A percentile compares a stretch with the other conserved stretches of the same genome.
Evolutionary conservation across 2,888 invertebrate genomes (phyloP).

Genomic region (Stramonita haemastoma): DNA sequence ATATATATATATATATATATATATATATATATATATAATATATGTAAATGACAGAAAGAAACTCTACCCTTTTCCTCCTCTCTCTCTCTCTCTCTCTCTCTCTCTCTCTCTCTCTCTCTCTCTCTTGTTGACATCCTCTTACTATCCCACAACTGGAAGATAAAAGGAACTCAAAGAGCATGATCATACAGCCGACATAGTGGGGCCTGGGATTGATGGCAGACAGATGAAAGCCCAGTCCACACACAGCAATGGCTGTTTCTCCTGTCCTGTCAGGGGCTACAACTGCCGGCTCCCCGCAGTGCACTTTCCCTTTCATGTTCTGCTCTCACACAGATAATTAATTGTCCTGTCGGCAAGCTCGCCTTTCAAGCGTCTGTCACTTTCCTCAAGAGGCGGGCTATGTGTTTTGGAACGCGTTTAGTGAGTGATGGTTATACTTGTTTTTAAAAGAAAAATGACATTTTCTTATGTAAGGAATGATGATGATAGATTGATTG

Average conservation of each 20-base stretch:
- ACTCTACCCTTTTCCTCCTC: not conserved
- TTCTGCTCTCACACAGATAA: no score
- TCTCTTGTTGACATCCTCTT: not conserved
- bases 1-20: no score
- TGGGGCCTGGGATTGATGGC: not conserved
- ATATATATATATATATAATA: not conserved
- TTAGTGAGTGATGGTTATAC: no score
- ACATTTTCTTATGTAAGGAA: no score
- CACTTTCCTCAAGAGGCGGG: no score
- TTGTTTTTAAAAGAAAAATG: no score
- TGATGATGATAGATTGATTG: no score
- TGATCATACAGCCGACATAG: slow-evolving; percentile 20
- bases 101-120: not conserved
- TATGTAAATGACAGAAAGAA: not conserved
- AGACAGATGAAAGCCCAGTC: not conserved
- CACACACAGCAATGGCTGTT: not conserved
- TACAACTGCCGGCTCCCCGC: not conserved
- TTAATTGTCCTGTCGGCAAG: no score
- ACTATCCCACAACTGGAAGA: not conserved
- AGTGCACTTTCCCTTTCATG: no score
- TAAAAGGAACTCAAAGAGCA: not conserved
- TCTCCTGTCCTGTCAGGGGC: not conserved
- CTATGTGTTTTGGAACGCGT: no score
- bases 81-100: not conserved
- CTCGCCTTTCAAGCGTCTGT: no score